Conservation (phyloP, 2,113 vertebrate species). For the Chrysemys picta region DNA sequence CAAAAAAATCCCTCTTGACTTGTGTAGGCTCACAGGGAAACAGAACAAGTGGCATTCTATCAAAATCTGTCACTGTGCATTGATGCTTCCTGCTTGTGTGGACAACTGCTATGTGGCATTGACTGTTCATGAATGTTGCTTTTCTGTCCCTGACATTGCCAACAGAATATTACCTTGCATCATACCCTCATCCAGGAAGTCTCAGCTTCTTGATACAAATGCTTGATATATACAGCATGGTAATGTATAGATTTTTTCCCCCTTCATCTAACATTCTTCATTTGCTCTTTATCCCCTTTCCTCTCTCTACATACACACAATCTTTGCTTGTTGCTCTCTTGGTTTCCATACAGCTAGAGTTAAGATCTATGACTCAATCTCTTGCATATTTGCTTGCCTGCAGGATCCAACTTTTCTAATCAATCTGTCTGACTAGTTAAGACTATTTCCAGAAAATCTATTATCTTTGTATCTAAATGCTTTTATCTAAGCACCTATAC, state of each 20-base stretch:
- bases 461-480: neutral
- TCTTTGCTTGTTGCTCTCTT: neutral
- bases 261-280: neutral
- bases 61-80: neutral
- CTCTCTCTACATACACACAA: neutral
- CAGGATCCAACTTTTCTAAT: slow-evolving; percentile 5
- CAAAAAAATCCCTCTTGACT: neutral
- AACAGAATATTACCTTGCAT: neutral
- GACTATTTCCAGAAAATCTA: neutral
- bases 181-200: neutral
- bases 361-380: neutral
- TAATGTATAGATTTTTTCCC: neutral
- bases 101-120: neutral
- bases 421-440: neutral
- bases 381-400: neutral
- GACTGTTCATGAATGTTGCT: neutral
- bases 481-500: neutral
- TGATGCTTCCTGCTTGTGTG: neutral
- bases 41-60: rapidly evolving
- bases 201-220: slow-evolving; percentile 1
- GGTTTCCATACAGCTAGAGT: neutral
- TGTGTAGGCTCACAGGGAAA: neutral
- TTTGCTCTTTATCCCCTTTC: neutral
- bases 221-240: neutral
- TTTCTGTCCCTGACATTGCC: slow-evolving; percentile 1